Percentiles rank a stretch among this genome's conserved stretches.
These are phyloP conservation scores for Watsonalla binaria DNA, from an alignment of 2,888 invertebrate genomes.

Conservation along the genomic window DNA sequence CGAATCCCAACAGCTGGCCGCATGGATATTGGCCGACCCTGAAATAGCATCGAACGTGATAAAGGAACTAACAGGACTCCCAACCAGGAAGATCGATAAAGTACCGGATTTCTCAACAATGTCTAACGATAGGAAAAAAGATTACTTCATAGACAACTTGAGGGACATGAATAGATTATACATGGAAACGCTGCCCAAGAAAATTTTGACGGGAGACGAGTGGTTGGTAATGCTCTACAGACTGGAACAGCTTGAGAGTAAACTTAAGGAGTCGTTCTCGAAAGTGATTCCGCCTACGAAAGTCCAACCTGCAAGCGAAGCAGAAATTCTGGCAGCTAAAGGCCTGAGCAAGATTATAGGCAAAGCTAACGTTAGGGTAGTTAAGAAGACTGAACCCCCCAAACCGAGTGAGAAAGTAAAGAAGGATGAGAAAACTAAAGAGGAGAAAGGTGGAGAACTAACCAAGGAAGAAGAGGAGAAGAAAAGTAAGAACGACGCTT, in stretches of 20 bases:
- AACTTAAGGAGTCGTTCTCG: conserved; percentile 47
- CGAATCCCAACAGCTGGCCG: conserved; percentile 51
- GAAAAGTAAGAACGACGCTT: conserved; percentile 45
- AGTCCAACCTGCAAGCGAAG: conserved; percentile 50
- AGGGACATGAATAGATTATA: conserved; percentile 55
- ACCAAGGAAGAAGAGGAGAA: conserved; percentile 29
- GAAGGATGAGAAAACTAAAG: conserved; percentile 18
- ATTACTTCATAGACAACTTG: conserved; percentile 54
- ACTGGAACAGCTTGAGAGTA: conserved; percentile 55
- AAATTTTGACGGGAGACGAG: conserved; percentile 54
- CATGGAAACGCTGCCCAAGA: conserved; percentile 60
- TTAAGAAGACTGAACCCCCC: conserved; percentile 36
- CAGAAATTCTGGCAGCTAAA: conserved; percentile 66
- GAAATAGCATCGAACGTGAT: conserved; percentile 56
- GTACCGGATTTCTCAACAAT: conserved; percentile 43
- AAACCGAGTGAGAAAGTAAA: conserved; percentile 20
- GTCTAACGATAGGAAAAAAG: conserved; percentile 45
- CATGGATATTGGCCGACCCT: conserved; percentile 57
- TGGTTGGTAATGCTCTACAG: conserved; percentile 65
- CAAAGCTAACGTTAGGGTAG: conserved; percentile 41
- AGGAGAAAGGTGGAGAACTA: conserved; percentile 5
- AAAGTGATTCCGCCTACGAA: conserved; percentile 39
- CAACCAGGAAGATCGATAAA: conserved; percentile 38
- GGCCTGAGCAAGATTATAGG: conserved; percentile 69
- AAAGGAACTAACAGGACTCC: conserved; percentile 56